Base-by-base conservation (phyloP, 2,797 vertebrate species). In the Periparus ater region DNA sequence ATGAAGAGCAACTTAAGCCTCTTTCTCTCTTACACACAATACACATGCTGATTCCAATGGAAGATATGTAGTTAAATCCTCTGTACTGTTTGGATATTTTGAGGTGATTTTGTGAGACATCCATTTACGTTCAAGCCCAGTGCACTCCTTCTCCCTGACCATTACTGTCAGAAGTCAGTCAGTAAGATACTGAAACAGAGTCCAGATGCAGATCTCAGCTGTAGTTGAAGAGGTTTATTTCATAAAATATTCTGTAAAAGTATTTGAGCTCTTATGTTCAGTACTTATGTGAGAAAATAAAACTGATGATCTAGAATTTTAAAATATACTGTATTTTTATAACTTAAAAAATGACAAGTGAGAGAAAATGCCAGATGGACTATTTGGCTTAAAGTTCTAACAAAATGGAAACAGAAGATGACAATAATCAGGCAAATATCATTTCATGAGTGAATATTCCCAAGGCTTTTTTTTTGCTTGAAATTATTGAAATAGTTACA, bases 331-430 rank as follows among this genome's bases (percentile, higher is more conserved):
- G 92, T 76, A 77, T 96, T 98, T 97, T 91, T 95, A 58, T 70
- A 92, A 48, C 68, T 96, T 90, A 78, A 96, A 96, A 92, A 91
- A 96, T 96, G 91, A 93, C 92, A 85, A 93, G 91, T 40, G 54
- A 92, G 89, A 93, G 72, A 91, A 91, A 87, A 97, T 96, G 83
- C 94, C 97, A 97, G 96, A 97, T 97, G 97, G 96, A 92, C 86
- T 57, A 88, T 95, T 97, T 98, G 98, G 96, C 96, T 97, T 89
- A 44, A 88, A 66, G 60, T 97, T 95, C 86, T 96, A 94, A 94
- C 93, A 94, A 79, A 97, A 97, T 91, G 70, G 92, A 97, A 95
- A 95, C 32, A 70, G 82, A 93, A 68, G 55, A 92, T 81, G 44
- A 88, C 58, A 95, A 96, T 90, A 91, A 93, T 95, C 75, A 88